Percentiles rank a stretch among this genome's conserved stretches.
Evolutionary conservation across 1,140 invertebrate species (phyloP).

Genomic region (Drosophila suzukii): DNA sequence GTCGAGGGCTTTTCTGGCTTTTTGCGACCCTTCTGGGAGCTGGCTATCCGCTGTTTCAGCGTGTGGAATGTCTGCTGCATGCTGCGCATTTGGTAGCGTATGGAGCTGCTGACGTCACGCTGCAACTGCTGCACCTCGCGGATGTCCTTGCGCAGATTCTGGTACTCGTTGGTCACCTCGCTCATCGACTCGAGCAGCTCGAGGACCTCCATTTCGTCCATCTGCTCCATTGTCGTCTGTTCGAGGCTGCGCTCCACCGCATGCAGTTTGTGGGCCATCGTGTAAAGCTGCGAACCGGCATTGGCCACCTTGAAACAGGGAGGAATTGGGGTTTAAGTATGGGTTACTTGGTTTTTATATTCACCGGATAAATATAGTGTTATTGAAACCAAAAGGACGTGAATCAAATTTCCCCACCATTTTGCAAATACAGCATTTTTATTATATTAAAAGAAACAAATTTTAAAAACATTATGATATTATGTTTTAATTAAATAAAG

Average conservation of each 20-base stretch:
- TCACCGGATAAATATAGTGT: no score
- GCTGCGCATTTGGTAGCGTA: constrained; percentile 82
- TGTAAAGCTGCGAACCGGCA: constrained; percentile 80
- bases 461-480: no score
- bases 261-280: constrained; percentile 78
- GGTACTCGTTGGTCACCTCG: constrained; percentile 87
- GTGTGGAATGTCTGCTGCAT: constrained; percentile 83
- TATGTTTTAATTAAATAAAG: no score
- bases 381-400: no score
- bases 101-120: constrained; percentile 86
- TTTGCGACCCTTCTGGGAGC: constrained; percentile 44
- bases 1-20: neutral
- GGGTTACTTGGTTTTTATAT: neutral
- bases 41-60: constrained; percentile 79
- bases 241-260: constrained; percentile 80
- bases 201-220: constrained; percentile 85
- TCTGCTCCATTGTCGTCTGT: constrained; percentile 74
- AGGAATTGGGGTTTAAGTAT: neutral
- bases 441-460: no score
- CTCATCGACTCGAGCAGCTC: constrained; percentile 86
- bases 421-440: no score
- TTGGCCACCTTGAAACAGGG: constrained; percentile 69
- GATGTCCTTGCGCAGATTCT: constrained; percentile 86
- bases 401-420: no score
- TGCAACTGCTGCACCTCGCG: constrained; percentile 86